These are phyloP conservation scores for Zoanthus sansibaricus DNA, from an alignment of 92 coral and sea anemone species.

Conservation along the genomic window DNA sequence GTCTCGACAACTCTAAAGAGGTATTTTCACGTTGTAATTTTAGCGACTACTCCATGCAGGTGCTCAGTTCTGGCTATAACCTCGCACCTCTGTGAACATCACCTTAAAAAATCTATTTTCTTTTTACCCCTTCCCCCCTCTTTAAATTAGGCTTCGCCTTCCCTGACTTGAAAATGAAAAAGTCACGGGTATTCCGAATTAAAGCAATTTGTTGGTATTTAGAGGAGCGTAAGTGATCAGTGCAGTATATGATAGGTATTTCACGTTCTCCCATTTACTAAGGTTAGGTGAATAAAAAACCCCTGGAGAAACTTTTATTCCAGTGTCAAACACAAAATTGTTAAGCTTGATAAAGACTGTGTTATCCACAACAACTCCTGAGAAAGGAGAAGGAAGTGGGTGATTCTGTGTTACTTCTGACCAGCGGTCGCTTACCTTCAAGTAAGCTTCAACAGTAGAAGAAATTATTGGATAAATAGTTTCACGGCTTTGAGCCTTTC, in stretches of 20 bases:
- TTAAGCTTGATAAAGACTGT: background rate
- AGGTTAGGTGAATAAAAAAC: background rate
- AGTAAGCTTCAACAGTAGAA: background rate
- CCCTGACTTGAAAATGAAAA: too few relatives aligned
- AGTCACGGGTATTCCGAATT: background rate
- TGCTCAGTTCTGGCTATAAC: too few relatives aligned
- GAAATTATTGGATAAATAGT: too few relatives aligned
- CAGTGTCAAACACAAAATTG: background rate
- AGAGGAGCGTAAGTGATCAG: background rate
- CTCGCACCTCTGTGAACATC: too few relatives aligned
- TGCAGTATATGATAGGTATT: background rate
- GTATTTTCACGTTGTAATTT: too few relatives aligned
- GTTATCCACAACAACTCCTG: background rate
- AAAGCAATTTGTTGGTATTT: background rate
- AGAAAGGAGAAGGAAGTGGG: background rate
- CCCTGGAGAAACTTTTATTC: background rate
- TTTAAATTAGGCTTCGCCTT: too few relatives aligned
- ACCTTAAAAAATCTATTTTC: too few relatives aligned
- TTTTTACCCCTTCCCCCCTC: too few relatives aligned
- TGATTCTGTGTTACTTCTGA: background rate
- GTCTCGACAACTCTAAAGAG: too few relatives aligned
- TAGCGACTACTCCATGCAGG: too few relatives aligned
- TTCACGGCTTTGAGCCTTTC: too few relatives aligned
- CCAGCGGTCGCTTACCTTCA: background rate
- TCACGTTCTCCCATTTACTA: background rate